These are phyloP conservation scores for Oncorhynchus mykiss DNA, from an alignment of 2,113 vertebrate genomes.

Conservation along the genomic window DNA sequence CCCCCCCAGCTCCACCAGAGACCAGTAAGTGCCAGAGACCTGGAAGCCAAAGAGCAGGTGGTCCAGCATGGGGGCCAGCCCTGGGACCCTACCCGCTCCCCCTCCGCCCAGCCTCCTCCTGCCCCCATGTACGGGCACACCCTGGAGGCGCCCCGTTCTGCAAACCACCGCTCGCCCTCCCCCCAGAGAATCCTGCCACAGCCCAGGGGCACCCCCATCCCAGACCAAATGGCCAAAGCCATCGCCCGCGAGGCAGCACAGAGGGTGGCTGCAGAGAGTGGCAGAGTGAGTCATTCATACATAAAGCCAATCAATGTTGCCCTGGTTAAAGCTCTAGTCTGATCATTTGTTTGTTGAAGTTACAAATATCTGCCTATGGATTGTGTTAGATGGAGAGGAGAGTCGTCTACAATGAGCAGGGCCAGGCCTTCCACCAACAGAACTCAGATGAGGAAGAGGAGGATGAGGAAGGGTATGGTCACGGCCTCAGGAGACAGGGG, in stretches of 20 bases:
- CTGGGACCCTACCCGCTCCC: conserved; percentile 76
- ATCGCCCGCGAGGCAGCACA: conserved; percentile 94
- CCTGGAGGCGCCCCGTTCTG: conserved; percentile 78
- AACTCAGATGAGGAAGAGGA: conserved; percentile 84
- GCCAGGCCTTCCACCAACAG: conserved; percentile 72
- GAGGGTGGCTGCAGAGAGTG: conserved; percentile 85
- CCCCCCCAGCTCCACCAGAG: conserved; percentile 78
- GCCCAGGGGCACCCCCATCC: conserved; percentile 84
- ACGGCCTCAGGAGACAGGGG: conserved; percentile 77
- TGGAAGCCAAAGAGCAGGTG: conserved; percentile 90
- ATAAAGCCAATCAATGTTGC: too few relatives aligned
- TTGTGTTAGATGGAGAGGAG: conserved; percentile 82
- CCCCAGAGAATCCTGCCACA: conserved; percentile 95
- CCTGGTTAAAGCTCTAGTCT: too few relatives aligned
- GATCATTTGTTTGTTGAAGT: too few relatives aligned
- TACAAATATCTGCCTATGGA: background rate
- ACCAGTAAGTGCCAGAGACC: conserved; percentile 88
- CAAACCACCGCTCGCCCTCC: conserved; percentile 83
- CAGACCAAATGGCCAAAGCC: conserved; percentile 90
- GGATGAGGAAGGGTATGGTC: conserved; percentile 85
- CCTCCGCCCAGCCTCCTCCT: conserved; percentile 56
- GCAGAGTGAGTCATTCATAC: conserved; percentile 74
- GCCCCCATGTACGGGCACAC: conserved; percentile 73
- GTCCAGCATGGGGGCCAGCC: conserved; percentile 69
- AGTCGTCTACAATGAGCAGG: conserved; percentile 64